Conservation (phyloP, 2,113 vertebrate genomes). For the Serinus canaria region DNA sequence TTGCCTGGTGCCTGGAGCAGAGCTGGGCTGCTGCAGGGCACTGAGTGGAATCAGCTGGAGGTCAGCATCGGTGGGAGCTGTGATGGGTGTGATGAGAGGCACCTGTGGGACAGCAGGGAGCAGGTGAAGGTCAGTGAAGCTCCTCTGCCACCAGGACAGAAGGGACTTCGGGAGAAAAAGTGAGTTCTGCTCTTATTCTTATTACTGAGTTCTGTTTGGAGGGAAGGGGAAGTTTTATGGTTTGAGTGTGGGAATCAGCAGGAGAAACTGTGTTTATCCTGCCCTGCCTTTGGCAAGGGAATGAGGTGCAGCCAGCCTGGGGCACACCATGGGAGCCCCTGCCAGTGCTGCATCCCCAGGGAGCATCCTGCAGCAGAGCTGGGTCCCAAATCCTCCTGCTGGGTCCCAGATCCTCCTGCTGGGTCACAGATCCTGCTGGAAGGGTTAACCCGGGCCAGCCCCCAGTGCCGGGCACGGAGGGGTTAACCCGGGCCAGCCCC, state of each 20-base stretch:
- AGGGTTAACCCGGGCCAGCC: too few species aligned
- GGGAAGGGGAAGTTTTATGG: neutral
- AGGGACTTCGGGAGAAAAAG: neutral
- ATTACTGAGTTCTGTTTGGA: neutral
- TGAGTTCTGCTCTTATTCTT: neutral
- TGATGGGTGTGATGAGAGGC: fast-evolving
- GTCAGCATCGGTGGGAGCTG: fast-evolving
- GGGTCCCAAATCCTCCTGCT: neutral
- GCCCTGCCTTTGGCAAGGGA: neutral
- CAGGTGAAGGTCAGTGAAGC: fast-evolving
- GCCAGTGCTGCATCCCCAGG: fast-evolving
- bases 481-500: too few species aligned
- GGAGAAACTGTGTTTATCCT: fast-evolving
- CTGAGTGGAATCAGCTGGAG: neutral
- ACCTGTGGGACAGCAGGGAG: too few species aligned
- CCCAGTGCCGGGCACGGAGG: too few species aligned
- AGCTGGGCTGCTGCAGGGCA: neutral
- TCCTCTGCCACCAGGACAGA: fast-evolving
- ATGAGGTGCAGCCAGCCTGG: neutral
- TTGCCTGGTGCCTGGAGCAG: neutral
- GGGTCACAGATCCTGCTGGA: neutral
- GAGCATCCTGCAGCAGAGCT: neutral
- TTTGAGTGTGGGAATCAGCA: neutral
- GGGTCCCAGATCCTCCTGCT: too few species aligned
- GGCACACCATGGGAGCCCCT: fast-evolving